Evolutionary conservation across 1,140 invertebrate genomes (phyloP).

Genomic region (Laupala kohalensis): DNA sequence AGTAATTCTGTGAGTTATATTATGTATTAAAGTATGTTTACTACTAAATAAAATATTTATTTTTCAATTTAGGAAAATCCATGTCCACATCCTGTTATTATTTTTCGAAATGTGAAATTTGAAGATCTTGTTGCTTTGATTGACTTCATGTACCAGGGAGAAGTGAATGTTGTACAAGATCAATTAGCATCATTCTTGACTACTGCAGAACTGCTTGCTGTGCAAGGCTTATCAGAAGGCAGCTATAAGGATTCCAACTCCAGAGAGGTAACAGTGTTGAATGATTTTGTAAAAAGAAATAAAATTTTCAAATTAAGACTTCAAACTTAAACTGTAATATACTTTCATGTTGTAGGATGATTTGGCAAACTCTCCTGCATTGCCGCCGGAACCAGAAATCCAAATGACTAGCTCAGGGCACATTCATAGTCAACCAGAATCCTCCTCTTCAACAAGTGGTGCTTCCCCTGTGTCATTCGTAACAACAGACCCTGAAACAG

Average conservation of each 20-base stretch:
- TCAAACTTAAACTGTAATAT: not conserved
- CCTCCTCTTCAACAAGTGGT: conserved; percentile 12
- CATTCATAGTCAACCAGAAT: not conserved
- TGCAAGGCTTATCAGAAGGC: conserved; percentile 45
- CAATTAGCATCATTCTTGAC: conserved; percentile 45
- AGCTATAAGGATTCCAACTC: conserved; percentile 27
- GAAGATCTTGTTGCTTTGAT: conserved; percentile 67
- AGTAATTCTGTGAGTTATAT: not conserved
- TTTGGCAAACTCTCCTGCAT: not conserved
- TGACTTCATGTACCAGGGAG: conserved; percentile 68
- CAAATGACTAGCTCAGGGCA: not conserved
- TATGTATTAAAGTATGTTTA: conserved; percentile 1
- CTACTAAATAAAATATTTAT: not conserved
- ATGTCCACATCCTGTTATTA: conserved; percentile 72
- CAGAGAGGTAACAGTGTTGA: not conserved
- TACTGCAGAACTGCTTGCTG: conserved; percentile 47
- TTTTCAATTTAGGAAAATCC: conserved; percentile 51
- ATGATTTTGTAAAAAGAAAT: not conserved
- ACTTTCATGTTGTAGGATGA: not conserved
- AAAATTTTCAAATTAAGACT: not conserved
- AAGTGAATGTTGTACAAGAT: conserved; percentile 52
- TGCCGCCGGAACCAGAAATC: conserved; percentile 3
- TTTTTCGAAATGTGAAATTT: conserved; percentile 70
- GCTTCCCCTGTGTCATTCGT: conserved; percentile 14
- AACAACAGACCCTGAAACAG: not conserved